Percentiles rank a stretch among this genome's conserved stretches.
Conservation (phyloP, 1,140 invertebrate species). For the Neodiprion pinetum region DNA sequence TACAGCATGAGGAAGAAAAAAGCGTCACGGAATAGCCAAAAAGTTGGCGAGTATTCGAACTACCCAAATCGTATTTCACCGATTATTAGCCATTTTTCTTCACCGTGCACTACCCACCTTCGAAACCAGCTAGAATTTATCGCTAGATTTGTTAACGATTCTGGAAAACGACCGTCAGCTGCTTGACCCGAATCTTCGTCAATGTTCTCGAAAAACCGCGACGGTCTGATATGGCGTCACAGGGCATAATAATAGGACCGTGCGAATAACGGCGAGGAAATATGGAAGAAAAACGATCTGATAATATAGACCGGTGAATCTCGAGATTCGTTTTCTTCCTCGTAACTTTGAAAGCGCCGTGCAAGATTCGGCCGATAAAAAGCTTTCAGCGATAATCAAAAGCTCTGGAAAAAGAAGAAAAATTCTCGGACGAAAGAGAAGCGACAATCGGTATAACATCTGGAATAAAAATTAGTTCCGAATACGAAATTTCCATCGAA, state of each 20-base stretch:
- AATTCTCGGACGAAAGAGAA: background rate
- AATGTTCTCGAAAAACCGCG: background rate
- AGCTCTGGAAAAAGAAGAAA: background rate
- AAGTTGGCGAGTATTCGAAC: slow-evolving; percentile 22
- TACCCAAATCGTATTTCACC: slow-evolving; percentile 35
- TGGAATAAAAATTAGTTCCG: background rate
- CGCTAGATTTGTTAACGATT: slow-evolving; percentile 12
- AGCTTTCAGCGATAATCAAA: too few relatives aligned
- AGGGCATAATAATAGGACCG: too few relatives aligned
- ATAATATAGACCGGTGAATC: too few relatives aligned
- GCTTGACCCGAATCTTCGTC: slow-evolving; percentile 25
- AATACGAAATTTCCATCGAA: background rate
- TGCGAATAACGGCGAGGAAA: too few relatives aligned
- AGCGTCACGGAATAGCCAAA: slow-evolving; percentile 12
- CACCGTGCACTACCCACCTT: slow-evolving; percentile 6
- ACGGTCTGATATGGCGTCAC: too few relatives aligned
- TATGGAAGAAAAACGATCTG: too few relatives aligned
- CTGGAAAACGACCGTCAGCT: slow-evolving; percentile 21
- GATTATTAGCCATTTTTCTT: slow-evolving; percentile 43
- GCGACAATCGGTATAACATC: background rate
- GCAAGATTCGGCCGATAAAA: too few relatives aligned
- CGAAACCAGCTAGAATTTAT: slow-evolving; percentile 27
- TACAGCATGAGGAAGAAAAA: slow-evolving; percentile 24
- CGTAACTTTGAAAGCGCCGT: too few relatives aligned
- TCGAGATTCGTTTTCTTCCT: too few relatives aligned